Percentiles rank a stretch among this genome's conserved stretches.
phyloP scores from a whole-genome alignment of 2,113 vertebrate species.

The Oryzias celebensis region DNA sequence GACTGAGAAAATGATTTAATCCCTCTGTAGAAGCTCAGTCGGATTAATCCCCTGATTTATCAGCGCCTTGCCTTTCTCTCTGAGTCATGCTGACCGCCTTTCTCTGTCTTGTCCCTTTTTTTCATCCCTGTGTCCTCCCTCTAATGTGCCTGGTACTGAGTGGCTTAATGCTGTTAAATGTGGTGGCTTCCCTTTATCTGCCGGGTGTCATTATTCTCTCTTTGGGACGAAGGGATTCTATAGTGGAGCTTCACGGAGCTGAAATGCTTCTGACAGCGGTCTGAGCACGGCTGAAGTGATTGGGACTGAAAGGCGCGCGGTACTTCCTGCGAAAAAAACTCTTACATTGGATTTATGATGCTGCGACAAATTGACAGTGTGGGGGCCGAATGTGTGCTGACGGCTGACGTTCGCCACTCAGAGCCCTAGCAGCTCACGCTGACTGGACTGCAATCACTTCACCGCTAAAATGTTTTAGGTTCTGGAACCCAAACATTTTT shows the following conservation, averaged over 20 bases:
- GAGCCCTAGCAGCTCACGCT: too few species aligned
- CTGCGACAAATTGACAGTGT: too few species aligned
- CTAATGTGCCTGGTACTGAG: constrained; percentile 56
- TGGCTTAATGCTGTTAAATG: constrained; percentile 73
- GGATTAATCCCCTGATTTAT: constrained; percentile 70
- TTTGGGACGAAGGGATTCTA: constrained; percentile 36
- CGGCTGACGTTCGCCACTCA: too few species aligned
- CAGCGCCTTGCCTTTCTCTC: constrained; percentile 46
- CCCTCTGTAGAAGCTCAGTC: constrained; percentile 53
- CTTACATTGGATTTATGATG: too few species aligned
- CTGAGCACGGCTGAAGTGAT: constrained; percentile 2
- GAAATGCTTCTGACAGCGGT: constrained; percentile 17
- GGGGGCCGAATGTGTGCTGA: too few species aligned
- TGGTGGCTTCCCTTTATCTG: constrained; percentile 65
- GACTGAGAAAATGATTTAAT: constrained; percentile 58
- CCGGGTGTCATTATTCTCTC: constrained; percentile 61
- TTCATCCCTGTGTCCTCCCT: constrained; percentile 39
- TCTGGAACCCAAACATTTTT: too few species aligned
- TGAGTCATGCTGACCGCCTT: constrained; percentile 41
- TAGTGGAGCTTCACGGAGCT: constrained; percentile 21
- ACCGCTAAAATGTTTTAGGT: too few species aligned
- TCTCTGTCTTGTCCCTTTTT: constrained; percentile 51
- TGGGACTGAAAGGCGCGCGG: background rate
- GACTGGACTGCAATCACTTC: too few species aligned
- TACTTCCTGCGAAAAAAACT: background rate